These are phyloP conservation scores for Corythucha ciliata DNA, from an alignment of 2,888 invertebrate genomes.

Conservation along the genomic window DNA sequence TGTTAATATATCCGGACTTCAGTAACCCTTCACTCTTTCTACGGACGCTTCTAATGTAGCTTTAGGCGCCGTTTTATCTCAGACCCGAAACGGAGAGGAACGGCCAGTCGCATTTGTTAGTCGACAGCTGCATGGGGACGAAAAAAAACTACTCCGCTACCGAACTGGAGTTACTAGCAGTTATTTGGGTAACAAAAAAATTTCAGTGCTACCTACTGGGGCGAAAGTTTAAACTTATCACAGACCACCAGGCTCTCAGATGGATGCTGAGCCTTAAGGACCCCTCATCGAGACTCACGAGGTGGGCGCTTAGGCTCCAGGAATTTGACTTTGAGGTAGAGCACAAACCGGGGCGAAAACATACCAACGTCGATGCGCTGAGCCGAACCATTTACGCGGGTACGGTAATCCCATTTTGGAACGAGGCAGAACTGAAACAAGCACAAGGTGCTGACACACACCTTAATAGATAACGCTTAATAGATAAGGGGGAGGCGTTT, in stretches of 20 bases:
- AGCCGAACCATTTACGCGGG: not conserved
- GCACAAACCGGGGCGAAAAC: conserved; percentile 1
- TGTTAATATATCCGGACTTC: conserved; percentile 2
- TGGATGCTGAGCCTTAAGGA: not conserved
- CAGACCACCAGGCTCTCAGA: conserved; percentile 1
- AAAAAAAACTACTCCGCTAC: not conserved
- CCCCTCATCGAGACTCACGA: not conserved
- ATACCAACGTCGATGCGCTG: not conserved
- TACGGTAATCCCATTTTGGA: too few species aligned
- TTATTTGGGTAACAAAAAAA: conserved; percentile 8
- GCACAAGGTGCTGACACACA: too few species aligned
- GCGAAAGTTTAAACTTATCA: not conserved
- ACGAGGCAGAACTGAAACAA: too few species aligned
- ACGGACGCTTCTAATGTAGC: conserved; percentile 1
- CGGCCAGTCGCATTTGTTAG: conserved; percentile 4
- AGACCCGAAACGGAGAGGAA: not conserved
- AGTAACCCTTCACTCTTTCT: not conserved
- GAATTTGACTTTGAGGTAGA: not conserved
- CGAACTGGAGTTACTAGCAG: conserved; percentile 8
- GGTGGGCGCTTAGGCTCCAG: conserved; percentile 1
- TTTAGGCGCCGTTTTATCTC: not conserved
- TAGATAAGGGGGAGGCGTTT: too few species aligned
- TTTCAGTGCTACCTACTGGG: not conserved
- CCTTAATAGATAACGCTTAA: too few species aligned
- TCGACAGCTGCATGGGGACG: not conserved